Base-by-base conservation (phyloP, 2,113 vertebrate genomes). In the Phalacrocorax brasilianus region DNA sequence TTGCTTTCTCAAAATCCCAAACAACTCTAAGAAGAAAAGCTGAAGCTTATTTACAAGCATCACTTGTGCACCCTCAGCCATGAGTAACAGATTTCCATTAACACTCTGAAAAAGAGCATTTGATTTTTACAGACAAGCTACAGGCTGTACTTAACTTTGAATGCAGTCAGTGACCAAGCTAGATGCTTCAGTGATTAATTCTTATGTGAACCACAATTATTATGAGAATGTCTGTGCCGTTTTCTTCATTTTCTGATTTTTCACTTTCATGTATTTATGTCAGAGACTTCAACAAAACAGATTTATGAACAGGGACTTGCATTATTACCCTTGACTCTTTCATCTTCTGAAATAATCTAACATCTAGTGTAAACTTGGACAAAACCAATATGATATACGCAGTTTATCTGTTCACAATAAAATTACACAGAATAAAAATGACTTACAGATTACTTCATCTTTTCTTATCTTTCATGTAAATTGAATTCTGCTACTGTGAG, bases 361-460 rank as follows among this genome's bases (percentile, higher is more conserved):
- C 74, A 94, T 77, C 85, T 84, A 94, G 53, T 74, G 47, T 85
- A 95, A 90, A 93, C 78, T 83, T 95, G 87, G 78, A 91, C 82
- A 97, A 91, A 97, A 96, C 70, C 89, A 82, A 73, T 88, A 87
- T 72, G 75, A 92, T 92, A 77, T 68, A 89, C 84, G 63, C 17
- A 93, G 49, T 86, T 75, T 89, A 93, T 92, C 70, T 86, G 81
- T 42, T 96, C 95, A 92, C 95, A 95, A 94, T 80, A 93, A 96
- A 97, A 98, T 96, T 59, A 77, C 85, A 75, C 89, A 95, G 79
- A 91, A 97, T 93, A 90, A 97, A 97, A 95, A 93, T 81, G 52
- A 94, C 59, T 91, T 94, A 70, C 75, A 95, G 75, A 97, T 93
- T 96, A 91, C 92, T 97, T 96, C 66, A 85, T 92, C 79, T 93